Base-by-base conservation (phyloP, 37 sponge, comb jelly and placozoan genomes). In the Aplysina aerophoba region DNA sequence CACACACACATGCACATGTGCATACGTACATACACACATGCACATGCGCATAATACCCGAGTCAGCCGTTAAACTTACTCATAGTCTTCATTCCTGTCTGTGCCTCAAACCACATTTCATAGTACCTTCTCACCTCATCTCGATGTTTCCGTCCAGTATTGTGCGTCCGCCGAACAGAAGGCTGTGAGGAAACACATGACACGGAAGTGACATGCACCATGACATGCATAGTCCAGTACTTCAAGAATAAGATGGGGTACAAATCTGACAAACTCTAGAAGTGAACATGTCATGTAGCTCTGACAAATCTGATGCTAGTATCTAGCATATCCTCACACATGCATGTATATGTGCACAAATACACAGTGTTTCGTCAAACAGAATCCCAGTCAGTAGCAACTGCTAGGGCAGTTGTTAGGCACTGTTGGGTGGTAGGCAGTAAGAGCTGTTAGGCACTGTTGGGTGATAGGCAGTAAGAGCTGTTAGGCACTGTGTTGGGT, bases 101-200 rank as follows among this genome's bases (percentile, higher is more conserved):
- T 41, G 91, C 93, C 81, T 98, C 96, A 68, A 98, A 74, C 99
- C 99, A 98, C 59, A 89, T 94, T 79, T 92, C 90, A 83, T 98
- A 98, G 85, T 96, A 98, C 38, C 91, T 85, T 34, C 96, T 91
- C 71, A 98, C 99, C 5, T 89, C 78, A 1, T 98, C 99, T 80
- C 93, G 96, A 89, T 98, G 99, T 58, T 95, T 98, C 31, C 99
- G 84, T 33, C 99, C 99, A 39, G 85, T 81, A 86, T 98, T 98
- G 89, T 98, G 99, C 54, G 99, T 98, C 87, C 96, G 96, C 6
- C 99, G 83, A 4, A 98, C 99, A 40, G 99, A 98, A 0, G 99
- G 99, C 95, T 95, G 65, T 25, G 38, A 21, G 31, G 41, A 22
- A 35, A 35, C 15, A 35, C 35, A 15, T 65, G 36, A 15, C 20